A percentile compares a stretch with the other conserved stretches of the same genome.
phyloP scores from a whole-genome alignment of 2,888 invertebrate species.

The Limenitis camilla region DNA sequence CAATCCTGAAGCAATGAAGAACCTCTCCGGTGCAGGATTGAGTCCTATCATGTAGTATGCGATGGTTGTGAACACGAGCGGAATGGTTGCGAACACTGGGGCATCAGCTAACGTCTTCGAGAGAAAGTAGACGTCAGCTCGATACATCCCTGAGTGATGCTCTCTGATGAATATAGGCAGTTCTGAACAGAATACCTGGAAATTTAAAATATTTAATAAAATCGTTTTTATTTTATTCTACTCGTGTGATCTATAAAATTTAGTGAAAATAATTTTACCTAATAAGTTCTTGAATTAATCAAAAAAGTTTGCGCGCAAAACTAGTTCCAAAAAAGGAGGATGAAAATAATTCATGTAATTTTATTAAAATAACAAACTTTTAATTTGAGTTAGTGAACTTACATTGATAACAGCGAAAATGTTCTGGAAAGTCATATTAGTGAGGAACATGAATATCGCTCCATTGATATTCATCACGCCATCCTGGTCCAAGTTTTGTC shows the following conservation, averaged over 20 bases:
- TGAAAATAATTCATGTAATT: not conserved
- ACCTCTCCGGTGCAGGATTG: slow-evolving; percentile 78
- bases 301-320: too few species aligned
- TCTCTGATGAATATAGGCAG: slow-evolving; percentile 92
- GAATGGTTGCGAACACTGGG: slow-evolving; percentile 88
- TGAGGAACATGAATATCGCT: slow-evolving; percentile 90
- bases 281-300: too few species aligned
- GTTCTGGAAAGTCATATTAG: slow-evolving; percentile 95
- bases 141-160: slow-evolving; percentile 91
- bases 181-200: slow-evolving; percentile 90
- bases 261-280: too few species aligned
- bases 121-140: slow-evolving; percentile 92
- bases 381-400: slow-evolving; percentile 48
- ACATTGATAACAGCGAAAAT: slow-evolving; percentile 96
- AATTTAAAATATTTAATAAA: too few species aligned
- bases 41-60: slow-evolving; percentile 93
- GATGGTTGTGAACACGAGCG: slow-evolving; percentile 86
- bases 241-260: too few species aligned
- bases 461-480: slow-evolving; percentile 97
- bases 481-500: slow-evolving; percentile 86
- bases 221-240: too few species aligned
- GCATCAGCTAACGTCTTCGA: slow-evolving; percentile 92
- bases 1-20: slow-evolving; percentile 83
- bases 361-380: not conserved
- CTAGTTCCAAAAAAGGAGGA: not conserved